Conservation (phyloP, 2,113 vertebrate genomes). For the Rallus limicola region DNA sequence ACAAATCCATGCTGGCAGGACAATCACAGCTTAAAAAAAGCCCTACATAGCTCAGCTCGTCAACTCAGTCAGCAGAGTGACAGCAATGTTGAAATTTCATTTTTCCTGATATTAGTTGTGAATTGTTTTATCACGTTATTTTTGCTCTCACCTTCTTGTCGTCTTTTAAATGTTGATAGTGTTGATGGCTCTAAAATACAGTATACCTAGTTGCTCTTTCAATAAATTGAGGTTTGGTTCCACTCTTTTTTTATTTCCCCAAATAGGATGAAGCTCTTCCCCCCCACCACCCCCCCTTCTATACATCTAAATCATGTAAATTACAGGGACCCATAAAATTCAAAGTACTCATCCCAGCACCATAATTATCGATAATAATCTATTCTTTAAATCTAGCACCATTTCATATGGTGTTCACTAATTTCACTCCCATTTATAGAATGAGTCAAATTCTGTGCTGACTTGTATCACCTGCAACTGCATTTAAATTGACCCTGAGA, state of each 20-base stretch:
- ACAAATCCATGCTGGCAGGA: constrained; percentile 72
- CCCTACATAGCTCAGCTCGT: constrained; percentile 32
- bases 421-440: constrained; percentile 1
- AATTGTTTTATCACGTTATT: constrained; percentile 69
- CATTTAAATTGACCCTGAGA: neutral
- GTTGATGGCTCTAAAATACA: constrained; percentile 46
- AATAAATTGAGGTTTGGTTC: neutral
- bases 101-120: constrained; percentile 60
- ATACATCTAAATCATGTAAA: constrained; percentile 22
- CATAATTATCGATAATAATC: constrained; percentile 48
- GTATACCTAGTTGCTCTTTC: neutral
- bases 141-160: neutral
- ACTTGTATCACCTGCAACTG: neutral
- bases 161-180: constrained; percentile 48
- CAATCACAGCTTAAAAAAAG: constrained; percentile 70
- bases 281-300: neutral
- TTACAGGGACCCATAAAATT: constrained; percentile 15
- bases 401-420: neutral
- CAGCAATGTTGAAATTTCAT: constrained; percentile 57
- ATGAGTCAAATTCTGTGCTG: neutral
- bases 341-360: constrained; percentile 16
- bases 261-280: neutral
- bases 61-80: constrained; percentile 55
- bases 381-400: neutral
- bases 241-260: neutral